Evolutionary conservation across 2,797 vertebrate species (phyloP), one percentile per base, ranked within the genome.

Genomic region (Lacerta viridis): DNA sequence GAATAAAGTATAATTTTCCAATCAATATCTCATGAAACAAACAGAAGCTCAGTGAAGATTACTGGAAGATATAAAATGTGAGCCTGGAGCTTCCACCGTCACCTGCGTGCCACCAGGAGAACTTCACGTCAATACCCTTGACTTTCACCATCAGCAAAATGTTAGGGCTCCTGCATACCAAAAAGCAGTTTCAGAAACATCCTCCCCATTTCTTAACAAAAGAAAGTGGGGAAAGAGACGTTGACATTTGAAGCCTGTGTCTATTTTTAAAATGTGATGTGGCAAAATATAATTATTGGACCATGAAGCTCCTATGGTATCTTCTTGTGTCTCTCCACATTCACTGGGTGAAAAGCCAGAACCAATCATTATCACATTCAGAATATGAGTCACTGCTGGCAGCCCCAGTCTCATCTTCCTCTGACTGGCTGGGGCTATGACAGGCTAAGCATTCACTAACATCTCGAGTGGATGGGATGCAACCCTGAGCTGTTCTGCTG

Each of bases 31-130:
- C 77, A 43, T 61, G 74, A 13, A 85, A 7, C 17, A 64, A 80
- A 8, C 1, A 10, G n/a, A 83, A 68, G 29, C 3, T 61, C 41
- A 13, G 13, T 43, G 10, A 68, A 39, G 46, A 43, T 43, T 79
- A 33, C 29, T 79, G 66, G 25, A 29, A 55, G 64, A 76, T 43
- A 43, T 75, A 89, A 76, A 83, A 84, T 85, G 27, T 29, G 69
- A 89, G 83, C 33, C 66, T 71, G 2, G 43, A 77, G 13, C 15
- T 82, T 72, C 82, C 55, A 90, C 89, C 82, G 80, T 74, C 20
- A 2, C 18, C 18, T 89, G 89, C 84, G 6, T 64, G 61, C 20
- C 20, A 18, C 61, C 55, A 80, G 87, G 81, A 82, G 75, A 27
- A 36, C 8, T 55, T 76, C 87, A 23, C 50, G 25, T 46, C 39